phyloP scores from a whole-genome alignment of 2,113 vertebrate species.

The Psephotus haematonotus region DNA sequence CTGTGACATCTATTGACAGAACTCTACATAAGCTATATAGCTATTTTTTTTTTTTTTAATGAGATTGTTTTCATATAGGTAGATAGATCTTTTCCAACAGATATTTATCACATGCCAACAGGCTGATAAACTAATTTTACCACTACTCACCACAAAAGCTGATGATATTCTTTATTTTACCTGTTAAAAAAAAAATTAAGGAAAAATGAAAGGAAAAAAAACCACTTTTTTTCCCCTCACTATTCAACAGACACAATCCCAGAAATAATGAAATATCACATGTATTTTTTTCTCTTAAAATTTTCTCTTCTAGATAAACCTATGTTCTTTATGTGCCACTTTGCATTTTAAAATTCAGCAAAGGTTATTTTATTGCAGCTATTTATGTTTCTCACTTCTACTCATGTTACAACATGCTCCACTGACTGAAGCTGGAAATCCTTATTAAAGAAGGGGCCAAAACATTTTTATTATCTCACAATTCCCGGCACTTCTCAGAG shows the following conservation, averaged over 20 bases:
- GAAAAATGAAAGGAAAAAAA: not conserved
- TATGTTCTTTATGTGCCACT: not conserved
- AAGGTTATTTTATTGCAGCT: not conserved
- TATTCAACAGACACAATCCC: not conserved
- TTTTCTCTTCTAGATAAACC: not conserved
- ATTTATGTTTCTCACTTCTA: not conserved
- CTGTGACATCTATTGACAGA: not conserved
- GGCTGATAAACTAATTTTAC: not conserved
- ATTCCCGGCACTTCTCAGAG: not conserved
- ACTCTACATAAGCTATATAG: not conserved
- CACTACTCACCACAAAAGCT: not conserved
- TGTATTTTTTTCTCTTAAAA: not conserved
- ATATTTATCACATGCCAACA: not conserved
- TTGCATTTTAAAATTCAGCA: not conserved
- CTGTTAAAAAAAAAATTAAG: not conserved
- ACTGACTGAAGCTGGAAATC: not conserved
- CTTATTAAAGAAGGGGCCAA: not conserved
- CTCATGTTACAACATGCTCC: not conserved
- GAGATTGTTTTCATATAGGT: not conserved
- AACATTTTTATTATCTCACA: not conserved
- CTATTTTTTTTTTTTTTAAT: not conserved
- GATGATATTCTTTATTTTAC: not conserved
- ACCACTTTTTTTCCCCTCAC: not conserved
- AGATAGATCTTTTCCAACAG: not conserved
- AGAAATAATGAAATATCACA: not conserved